phyloP scores from a whole-genome alignment of 2,797 vertebrate genomes.

The Melanogrammus aeglefinus region DNA sequence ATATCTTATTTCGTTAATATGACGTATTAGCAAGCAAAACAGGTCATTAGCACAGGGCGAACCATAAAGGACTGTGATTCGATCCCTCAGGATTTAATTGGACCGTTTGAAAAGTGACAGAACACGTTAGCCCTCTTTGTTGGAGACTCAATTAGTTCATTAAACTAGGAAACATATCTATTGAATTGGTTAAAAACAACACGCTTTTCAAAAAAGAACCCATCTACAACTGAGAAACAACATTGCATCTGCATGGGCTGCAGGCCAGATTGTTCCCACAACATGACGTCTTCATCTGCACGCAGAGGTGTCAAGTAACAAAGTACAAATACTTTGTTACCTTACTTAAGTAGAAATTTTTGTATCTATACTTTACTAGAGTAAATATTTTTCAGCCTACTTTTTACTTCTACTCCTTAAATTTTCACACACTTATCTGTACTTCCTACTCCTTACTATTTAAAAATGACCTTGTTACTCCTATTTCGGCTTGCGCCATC shows the following conservation, averaged over 20 bases:
- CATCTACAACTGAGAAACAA: background rate
- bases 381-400: too few species aligned
- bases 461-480: too few species aligned
- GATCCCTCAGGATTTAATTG: background rate
- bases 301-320: too few species aligned
- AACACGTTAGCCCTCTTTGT: background rate
- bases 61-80: background rate
- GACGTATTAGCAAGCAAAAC: background rate
- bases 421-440: too few species aligned
- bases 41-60: background rate
- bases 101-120: background rate
- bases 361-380: too few species aligned
- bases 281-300: background rate
- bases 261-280: background rate
- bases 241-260: background rate
- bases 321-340: too few species aligned
- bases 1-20: background rate
- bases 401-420: too few species aligned
- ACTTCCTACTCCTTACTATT: too few species aligned
- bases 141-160: background rate
- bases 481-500: too few species aligned
- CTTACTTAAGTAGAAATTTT: too few species aligned
- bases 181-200: background rate
- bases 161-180: too few species aligned
- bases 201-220: background rate